Conservation (phyloP, 2,888 invertebrate genomes). For the Drosophila merina region DNA sequence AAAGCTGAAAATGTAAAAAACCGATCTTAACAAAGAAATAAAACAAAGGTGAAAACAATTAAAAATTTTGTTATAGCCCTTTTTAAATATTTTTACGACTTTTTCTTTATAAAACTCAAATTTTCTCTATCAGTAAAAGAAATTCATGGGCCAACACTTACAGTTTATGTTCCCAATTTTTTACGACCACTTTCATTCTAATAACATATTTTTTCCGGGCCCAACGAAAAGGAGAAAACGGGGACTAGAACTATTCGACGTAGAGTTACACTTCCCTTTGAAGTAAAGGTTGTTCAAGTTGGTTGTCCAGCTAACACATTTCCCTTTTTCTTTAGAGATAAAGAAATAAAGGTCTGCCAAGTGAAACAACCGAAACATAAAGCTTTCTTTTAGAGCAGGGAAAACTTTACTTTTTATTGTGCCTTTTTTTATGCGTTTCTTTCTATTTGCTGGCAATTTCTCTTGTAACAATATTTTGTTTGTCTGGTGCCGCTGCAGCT, state of each 20-base stretch:
- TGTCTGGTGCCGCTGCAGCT: constrained; percentile 55
- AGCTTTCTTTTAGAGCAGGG: constrained; percentile 4
- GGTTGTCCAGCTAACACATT: no score
- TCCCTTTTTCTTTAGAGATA: no score
- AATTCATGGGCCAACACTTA: constrained; percentile 22
- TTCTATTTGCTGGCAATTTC: constrained; percentile 61
- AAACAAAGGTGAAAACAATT: constrained; percentile 2
- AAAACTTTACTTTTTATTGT: constrained; percentile 48
- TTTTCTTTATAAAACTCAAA: neutral
- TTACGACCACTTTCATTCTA: constrained; percentile 40
- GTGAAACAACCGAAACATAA: constrained; percentile 11
- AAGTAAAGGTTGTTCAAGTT: no score
- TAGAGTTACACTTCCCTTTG: neutral
- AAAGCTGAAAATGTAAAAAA: no score
- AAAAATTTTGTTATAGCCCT: constrained; percentile 4
- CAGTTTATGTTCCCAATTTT: constrained; percentile 28
- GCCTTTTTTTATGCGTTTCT: constrained; percentile 33
- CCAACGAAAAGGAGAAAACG: constrained; percentile 8
- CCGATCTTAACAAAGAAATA: no score
- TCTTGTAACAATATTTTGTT: constrained; percentile 63
- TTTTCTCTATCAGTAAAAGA: constrained; percentile 10
- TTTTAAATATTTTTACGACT: constrained; percentile 12
- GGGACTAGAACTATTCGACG: neutral
- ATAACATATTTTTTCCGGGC: constrained; percentile 45
- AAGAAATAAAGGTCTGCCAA: neutral